Conservation (phyloP, 2,797 vertebrate species). For the Myripristis jacobus region DNA sequence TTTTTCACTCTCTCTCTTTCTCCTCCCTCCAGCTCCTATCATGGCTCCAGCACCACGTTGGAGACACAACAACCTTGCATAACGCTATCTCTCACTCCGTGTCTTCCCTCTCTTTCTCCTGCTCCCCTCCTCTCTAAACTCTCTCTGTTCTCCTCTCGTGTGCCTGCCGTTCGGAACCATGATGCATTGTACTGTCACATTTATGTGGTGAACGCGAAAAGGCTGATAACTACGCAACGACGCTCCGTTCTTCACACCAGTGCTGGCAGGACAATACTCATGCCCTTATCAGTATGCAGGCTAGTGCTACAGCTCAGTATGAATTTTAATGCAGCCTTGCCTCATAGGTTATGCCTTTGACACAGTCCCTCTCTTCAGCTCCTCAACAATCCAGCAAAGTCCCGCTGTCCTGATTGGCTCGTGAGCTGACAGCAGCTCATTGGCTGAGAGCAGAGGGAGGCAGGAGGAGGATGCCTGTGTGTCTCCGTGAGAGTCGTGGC, state of each 20-base stretch:
- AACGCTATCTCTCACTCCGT: slow-evolving; percentile 59
- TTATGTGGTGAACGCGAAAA: slow-evolving; percentile 7
- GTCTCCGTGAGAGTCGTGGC: slow-evolving; percentile 21
- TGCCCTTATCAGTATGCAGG: slow-evolving; percentile 68
- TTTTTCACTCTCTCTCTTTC: slow-evolving; percentile 56
- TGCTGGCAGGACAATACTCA: slow-evolving; percentile 44
- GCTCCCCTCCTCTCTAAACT: slow-evolving; percentile 41
- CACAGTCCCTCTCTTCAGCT: slow-evolving; percentile 50
- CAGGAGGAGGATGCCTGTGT: slow-evolving; percentile 33
- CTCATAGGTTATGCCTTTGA: slow-evolving; percentile 69
- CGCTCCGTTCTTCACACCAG: neutral
- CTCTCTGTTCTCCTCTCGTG: slow-evolving; percentile 35
- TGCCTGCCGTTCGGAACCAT: slow-evolving; percentile 20
- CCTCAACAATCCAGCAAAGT: slow-evolving; percentile 45
- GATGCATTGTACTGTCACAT: slow-evolving; percentile 36
- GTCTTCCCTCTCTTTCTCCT: slow-evolving; percentile 54
- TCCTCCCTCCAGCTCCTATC: slow-evolving; percentile 43
- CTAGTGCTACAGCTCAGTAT: slow-evolving; percentile 39
- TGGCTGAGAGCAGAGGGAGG: slow-evolving; percentile 38
- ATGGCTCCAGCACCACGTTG: slow-evolving; percentile 67
- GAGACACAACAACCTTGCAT: slow-evolving; percentile 72
- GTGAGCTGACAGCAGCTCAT: slow-evolving; percentile 27
- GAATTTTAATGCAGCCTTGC: slow-evolving; percentile 75
- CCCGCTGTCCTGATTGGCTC: slow-evolving; percentile 52
- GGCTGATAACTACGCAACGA: slow-evolving; percentile 11